These are phyloP conservation scores for Perca flavescens DNA, from an alignment of 2,113 vertebrate genomes.

Conservation along the genomic window DNA sequence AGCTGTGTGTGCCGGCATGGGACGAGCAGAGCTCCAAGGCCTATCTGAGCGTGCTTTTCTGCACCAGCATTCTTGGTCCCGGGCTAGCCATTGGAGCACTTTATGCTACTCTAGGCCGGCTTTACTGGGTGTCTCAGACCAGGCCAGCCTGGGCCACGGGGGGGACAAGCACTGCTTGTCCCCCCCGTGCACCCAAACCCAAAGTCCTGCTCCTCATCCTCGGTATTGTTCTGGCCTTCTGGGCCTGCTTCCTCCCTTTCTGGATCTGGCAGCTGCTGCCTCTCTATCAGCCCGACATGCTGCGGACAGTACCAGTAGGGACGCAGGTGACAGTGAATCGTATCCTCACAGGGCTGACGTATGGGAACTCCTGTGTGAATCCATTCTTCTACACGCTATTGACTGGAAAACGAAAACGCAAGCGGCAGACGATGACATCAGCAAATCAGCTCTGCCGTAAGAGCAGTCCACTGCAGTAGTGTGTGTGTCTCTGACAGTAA, in stretches of 20 bases:
- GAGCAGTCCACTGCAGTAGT: constrained; percentile 76
- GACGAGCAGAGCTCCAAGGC: constrained; percentile 87
- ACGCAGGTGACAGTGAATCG: constrained; percentile 88
- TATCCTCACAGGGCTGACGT: constrained; percentile 88
- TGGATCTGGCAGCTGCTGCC: constrained; percentile 90
- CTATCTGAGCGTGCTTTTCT: constrained; percentile 87
- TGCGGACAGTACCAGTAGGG: constrained; percentile 82
- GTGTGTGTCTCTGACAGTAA: neutral
- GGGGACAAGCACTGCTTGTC: constrained; percentile 61
- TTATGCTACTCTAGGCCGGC: constrained; percentile 85
- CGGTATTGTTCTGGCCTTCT: constrained; percentile 87
- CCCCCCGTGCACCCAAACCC: constrained; percentile 85
- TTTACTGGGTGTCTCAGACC: constrained; percentile 89
- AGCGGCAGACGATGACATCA: constrained; percentile 69
- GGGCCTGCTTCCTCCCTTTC: constrained; percentile 90
- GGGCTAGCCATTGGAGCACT: constrained; percentile 87
- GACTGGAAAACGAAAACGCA: constrained; percentile 81
- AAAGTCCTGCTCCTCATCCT: constrained; percentile 88
- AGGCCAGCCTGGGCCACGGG: constrained; percentile 80
- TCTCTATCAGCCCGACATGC: constrained; percentile 85
- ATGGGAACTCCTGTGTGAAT: constrained; percentile 89
- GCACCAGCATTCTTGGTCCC: constrained; percentile 88
- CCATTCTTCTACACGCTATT: constrained; percentile 90
- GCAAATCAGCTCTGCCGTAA: constrained; percentile 81
- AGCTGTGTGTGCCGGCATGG: constrained; percentile 87